Evolutionary conservation across 2,888 invertebrate genomes (phyloP), one percentile per base, ranked within the genome.

Genomic region (Macaria liturata): DNA sequence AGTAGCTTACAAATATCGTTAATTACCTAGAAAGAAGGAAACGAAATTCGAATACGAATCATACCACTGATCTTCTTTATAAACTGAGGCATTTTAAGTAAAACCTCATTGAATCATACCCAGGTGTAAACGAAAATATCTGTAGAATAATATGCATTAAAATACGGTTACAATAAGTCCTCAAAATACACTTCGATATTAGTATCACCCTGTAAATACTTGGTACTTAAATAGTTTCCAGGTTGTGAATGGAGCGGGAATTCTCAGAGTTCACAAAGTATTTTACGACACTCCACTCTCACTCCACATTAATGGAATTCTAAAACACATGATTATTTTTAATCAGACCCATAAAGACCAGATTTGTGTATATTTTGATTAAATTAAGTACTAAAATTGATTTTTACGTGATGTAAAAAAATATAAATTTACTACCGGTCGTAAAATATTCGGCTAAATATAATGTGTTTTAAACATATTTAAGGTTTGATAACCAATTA

Each of bases 211-310:
- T 66, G 67, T 59, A 68, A 54, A 62, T 64, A 65, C 70, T 20
- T 1, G 20, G 20, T 20, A 20, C 20, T 1, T 20, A 20, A 20
- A 20, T 1, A 20, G 20, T 20, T 20, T 20, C 20, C 20, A 20
- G 8, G 42, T 34, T 20, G n/a, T n/a, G 32, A 62, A 61, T 55
- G 62, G 49, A 48, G 49, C 42, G 46, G 43, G 20, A 30, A 48
- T 55, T 54, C 45, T 72, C 70, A 66, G 69, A 74, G 69, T 72
- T 81, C 39, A 76, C 62, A 9, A 70, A 74, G 70, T 70, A 81
- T 79, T 83, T 81, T 78, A 81, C 78, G 64, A 69, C 70, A 66
- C 73, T 78, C 69, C 66, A 69, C 76, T 76, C 74, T 69, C 72
- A 73, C 69, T 69, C 61, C 66, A 69, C 70, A 78, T 80, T 74